Evolutionary conservation across 1,140 invertebrate genomes (phyloP).

Genomic region (Ceratina japonica): DNA sequence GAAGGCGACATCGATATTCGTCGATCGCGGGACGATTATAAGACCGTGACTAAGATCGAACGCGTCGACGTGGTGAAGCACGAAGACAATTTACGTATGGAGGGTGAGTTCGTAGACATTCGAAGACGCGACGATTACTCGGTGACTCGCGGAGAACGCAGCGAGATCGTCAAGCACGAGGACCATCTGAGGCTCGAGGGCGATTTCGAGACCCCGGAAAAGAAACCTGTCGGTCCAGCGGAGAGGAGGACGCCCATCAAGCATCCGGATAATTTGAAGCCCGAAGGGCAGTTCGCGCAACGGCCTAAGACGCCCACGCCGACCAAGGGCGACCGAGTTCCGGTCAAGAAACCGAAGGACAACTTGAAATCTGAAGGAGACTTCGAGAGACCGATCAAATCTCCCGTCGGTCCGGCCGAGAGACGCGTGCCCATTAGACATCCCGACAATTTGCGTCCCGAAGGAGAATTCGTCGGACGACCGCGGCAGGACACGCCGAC

Average conservation of each 20-base stretch:
- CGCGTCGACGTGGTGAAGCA: no score
- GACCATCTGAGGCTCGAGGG: constrained; percentile 80
- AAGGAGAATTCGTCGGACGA: no score
- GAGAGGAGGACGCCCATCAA: constrained; percentile 69
- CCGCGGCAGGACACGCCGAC: no score
- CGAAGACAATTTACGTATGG: no score
- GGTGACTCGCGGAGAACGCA: constrained; percentile 81
- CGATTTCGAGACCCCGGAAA: constrained; percentile 74
- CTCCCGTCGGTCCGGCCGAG: no score
- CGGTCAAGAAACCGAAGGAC: constrained; percentile 65
- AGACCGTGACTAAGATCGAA: no score
- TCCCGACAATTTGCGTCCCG: no score
- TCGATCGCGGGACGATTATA: no score
- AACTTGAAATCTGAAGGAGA: constrained; percentile 81
- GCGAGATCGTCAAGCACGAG: constrained; percentile 81
- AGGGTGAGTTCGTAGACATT: constrained; percentile 71
- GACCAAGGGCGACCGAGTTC: constrained; percentile 64
- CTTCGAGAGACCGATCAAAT: constrained; percentile 77
- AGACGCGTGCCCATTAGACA: no score
- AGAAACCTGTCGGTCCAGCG: constrained; percentile 57
- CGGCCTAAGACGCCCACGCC: constrained; percentile 67
- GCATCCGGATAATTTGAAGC: constrained; percentile 80
- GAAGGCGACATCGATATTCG: no score
- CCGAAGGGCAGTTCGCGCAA: constrained; percentile 82
- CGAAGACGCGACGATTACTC: constrained; percentile 81